phyloP scores from a whole-genome alignment of 2,113 vertebrate genomes.

The Acinonyx jubatus region DNA sequence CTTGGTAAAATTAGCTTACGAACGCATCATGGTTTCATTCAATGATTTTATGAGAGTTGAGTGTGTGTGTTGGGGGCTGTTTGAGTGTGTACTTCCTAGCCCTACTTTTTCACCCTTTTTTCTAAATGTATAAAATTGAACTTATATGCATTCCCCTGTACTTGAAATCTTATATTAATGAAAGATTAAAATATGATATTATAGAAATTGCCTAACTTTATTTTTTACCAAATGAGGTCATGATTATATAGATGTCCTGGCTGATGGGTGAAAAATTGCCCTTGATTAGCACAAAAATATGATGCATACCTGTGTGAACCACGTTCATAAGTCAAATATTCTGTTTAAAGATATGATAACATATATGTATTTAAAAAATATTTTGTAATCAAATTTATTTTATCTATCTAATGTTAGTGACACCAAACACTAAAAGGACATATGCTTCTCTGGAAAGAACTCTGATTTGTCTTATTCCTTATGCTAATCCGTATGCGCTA shows the following conservation, averaged over 20 bases:
- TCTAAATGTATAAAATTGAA: background rate
- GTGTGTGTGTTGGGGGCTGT: background rate
- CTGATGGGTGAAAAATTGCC: background rate
- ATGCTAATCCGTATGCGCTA: slow-evolving; percentile 46
- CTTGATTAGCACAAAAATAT: background rate
- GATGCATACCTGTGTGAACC: background rate
- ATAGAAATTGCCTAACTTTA: background rate
- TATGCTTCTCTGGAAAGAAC: slow-evolving; percentile 21
- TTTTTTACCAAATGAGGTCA: slow-evolving; percentile 20
- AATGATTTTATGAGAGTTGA: background rate
- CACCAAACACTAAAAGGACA: slow-evolving; percentile 11
- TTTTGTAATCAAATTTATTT: slow-evolving; percentile 54
- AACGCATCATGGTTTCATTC: background rate
- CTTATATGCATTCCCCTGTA: background rate
- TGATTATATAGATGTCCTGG: background rate
- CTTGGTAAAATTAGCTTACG: background rate
- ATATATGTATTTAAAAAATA: background rate
- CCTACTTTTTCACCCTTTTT: background rate
- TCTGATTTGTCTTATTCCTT: slow-evolving; percentile 34
- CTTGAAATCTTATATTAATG: background rate
- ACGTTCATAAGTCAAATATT: slow-evolving; percentile 22
- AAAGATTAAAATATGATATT: background rate
- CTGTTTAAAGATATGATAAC: slow-evolving; percentile 19
- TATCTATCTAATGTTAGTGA: slow-evolving; percentile 18
- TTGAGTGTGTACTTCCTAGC: background rate